Base-by-base conservation (phyloP, 2,888 invertebrate genomes). In the Phaonia tiefii region DNA sequence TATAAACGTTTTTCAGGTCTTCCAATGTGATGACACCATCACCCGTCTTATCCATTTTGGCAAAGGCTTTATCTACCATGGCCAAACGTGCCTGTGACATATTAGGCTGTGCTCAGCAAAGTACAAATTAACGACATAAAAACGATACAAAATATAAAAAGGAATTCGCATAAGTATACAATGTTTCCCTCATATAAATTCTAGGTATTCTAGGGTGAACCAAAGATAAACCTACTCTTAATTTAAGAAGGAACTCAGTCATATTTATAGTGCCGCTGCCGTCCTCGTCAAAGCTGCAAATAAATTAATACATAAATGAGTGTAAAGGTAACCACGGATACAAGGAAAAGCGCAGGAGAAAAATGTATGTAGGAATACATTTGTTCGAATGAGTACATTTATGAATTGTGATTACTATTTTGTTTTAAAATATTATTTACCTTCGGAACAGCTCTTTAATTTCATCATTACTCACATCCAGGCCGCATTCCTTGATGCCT, bases 21-120 rank as follows among this genome's bases (percentile, higher is more conserved):
- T 94, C 95, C 0, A 95, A 88, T 1, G 95, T 95, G 82, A 98
- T 94, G 69, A 93, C 91, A 0, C 97, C 97, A 88, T 98, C 97
- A 0, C 95, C 95, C 1, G 95, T 94, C 90, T 94, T 95, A 91
- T 98, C 98, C 91, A 98, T 91, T 90, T 98, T 98, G 86, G 92
- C 93, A 89, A 97, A 98, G 0, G 96, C 97, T 87, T 95, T 94
- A 84, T 95, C 94, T 15, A 97, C 94, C n/a, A 97, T 93, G 74
- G 93, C 93, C 75, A 93, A 92, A 31, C 98, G 93, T 4, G 92
- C 92, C 10, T 95, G 94, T 0, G 94, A 93, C 95, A 98, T 95
- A 0, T 96, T 95, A 0, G 97, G 97, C 97, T 97, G 89, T 10
- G 49, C 15, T 26, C 90, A 37, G 13, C 17, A 65, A n/a, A 39